Evolutionary conservation across 2,888 invertebrate genomes (phyloP), one percentile per base, ranked within the genome.

Genomic region (Microctonus brassicae): DNA sequence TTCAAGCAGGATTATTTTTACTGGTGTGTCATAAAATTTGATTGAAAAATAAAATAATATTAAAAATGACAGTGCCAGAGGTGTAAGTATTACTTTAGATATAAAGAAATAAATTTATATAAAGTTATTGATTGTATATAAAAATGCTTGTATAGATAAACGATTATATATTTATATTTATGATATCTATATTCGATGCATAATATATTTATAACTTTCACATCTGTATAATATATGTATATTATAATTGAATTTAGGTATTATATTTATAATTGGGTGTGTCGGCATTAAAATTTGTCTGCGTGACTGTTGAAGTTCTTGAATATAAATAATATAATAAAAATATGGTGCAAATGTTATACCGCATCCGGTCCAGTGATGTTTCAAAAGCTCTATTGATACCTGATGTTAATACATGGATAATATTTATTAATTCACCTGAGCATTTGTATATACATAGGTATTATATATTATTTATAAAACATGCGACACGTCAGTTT

Each of bases 11-110:
- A 63, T 42, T 34, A 26, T 29, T 61, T 58, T 72, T 42, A 24
- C 34, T 22, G n/a, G 34, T 64, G n/a, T n/a, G n/a, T n/a, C n/a
- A n/a, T n/a, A n/a, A n/a, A n/a, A n/a, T n/a, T n/a, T n/a, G n/a
- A n/a, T n/a, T n/a, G n/a, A n/a, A n/a, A n/a, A n/a, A n/a, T n/a
- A n/a, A n/a, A n/a, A n/a, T n/a, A n/a, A n/a, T n/a, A n/a, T n/a
- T n/a, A 58, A 67, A 62, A 58, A 81, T 82, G 82, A 82, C 82
- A n/a, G 77, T 82, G 26, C 79, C 81, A n/a, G 82, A 80, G 73
- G 80, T 80, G 82, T 82, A 73, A 82, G 82, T 81, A 73, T 52
- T 3, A 13, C 4, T 39, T 17, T 47, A 17, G 7, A 10, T 11
- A 22, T 17, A n/a, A 33, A 66, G 10, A 33, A 24, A 57, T 52